A percentile compares a stretch with the other conserved stretches of the same genome.
These are phyloP conservation scores for Chrysaora quinquecirrha DNA, from an alignment of 30 jellyfish, hydroid and myxozoan genomes.

Conservation along the genomic window DNA sequence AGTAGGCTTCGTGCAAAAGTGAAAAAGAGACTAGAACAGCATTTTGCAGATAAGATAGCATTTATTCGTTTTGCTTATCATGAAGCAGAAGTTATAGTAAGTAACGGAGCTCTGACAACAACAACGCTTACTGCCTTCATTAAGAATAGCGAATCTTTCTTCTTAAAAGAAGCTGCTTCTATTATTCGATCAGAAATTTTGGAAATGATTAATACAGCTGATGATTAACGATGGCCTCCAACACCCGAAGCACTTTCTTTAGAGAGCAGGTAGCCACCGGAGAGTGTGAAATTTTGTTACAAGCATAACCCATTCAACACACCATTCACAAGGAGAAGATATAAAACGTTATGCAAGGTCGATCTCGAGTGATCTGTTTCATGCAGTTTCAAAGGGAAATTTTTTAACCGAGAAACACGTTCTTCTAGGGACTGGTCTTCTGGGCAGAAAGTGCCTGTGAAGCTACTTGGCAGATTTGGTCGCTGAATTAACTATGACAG, in stretches of 20 bases:
- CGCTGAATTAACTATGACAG: slow-evolving; percentile 16
- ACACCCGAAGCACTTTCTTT: slow-evolving; percentile 29
- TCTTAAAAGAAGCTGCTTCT: slow-evolving; percentile 48
- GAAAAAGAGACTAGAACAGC: slow-evolving; percentile 7
- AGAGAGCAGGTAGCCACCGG: slow-evolving; percentile 39
- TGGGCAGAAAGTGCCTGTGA: slow-evolving; percentile 25
- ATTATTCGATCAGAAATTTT: slow-evolving; percentile 15
- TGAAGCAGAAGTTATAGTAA: slow-evolving; percentile 21
- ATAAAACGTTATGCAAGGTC: slow-evolving; percentile 18
- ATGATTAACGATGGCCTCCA: slow-evolving; percentile 37
- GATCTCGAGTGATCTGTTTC: slow-evolving; percentile 15
- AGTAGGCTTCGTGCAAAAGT: slow-evolving; percentile 18
- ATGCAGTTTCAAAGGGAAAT: slow-evolving; percentile 31
- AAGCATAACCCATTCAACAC: slow-evolving; percentile 14
- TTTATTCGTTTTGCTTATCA: slow-evolving; percentile 34
- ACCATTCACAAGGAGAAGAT: slow-evolving; percentile 35
- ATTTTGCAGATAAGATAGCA: slow-evolving; percentile 21
- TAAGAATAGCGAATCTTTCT: slow-evolving; percentile 7
- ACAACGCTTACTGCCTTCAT: slow-evolving; percentile 21
- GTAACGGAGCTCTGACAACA: slow-evolving; percentile 2
- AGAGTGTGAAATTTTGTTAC: slow-evolving; percentile 11
- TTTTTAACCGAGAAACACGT: slow-evolving; percentile 30
- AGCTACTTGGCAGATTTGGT: slow-evolving; percentile 12
- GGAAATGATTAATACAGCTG: background rate
- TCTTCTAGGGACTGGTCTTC: slow-evolving; percentile 30